These are phyloP conservation scores for Pseudomyrmex cubaensis DNA, from an alignment of 1,140 invertebrate species.

Conservation along the genomic window DNA sequence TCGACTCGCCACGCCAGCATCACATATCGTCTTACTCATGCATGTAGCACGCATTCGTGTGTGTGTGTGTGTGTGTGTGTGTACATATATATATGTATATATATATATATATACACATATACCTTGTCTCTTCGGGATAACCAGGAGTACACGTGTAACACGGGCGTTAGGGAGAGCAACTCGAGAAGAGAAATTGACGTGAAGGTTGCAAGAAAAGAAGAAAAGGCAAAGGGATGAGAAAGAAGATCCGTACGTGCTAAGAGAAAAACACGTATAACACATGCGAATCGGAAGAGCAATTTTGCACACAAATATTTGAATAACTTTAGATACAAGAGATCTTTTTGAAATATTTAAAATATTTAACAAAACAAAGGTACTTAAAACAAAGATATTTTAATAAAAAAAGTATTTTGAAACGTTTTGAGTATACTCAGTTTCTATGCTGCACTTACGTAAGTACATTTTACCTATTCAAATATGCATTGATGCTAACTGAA, in stretches of 20 bases:
- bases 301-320: conserved; percentile 18
- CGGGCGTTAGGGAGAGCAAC: conserved; percentile 26
- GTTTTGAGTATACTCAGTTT: too few relatives aligned
- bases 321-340: too few relatives aligned
- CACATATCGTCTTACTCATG: neutral
- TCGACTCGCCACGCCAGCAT: conserved; percentile 26
- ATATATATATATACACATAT: neutral
- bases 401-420: too few relatives aligned
- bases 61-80: neutral
- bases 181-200: neutral
- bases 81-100: neutral
- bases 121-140: neutral
- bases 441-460: too few relatives aligned
- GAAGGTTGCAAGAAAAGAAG: neutral
- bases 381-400: neutral
- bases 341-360: too few relatives aligned
- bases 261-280: neutral
- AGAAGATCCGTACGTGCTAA: neutral
- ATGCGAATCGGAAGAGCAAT: too few relatives aligned
- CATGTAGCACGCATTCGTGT: conserved; percentile 3
- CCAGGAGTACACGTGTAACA: conserved; percentile 33
- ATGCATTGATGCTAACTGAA: neutral
- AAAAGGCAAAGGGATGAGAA: neutral
- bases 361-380: neutral
- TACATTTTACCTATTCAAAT: too few relatives aligned